These are phyloP conservation scores for Hipparchia semele DNA, from an alignment of 2,888 invertebrate genomes.

Conservation along the genomic window DNA sequence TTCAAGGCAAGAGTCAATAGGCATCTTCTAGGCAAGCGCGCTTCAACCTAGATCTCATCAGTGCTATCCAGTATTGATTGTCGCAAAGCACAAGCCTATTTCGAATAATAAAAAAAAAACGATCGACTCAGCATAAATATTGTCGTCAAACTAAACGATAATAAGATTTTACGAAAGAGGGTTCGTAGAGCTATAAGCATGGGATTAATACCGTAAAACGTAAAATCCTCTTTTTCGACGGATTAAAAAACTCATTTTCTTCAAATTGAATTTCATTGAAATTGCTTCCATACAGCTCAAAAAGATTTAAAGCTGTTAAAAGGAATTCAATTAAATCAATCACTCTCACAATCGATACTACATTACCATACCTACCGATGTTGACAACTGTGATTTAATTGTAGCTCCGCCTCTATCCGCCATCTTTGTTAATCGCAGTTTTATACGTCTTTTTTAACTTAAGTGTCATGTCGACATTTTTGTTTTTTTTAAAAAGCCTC, in stretches of 20 bases:
- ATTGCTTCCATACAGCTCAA: neutral
- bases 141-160: too few species aligned
- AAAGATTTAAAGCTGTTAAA: constrained; percentile 6
- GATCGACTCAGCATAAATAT: too few species aligned
- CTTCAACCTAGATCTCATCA: too few species aligned
- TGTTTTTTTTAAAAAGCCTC: too few species aligned
- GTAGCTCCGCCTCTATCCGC: too few species aligned
- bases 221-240: neutral
- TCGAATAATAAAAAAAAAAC: neutral
- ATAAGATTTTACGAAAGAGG: neutral
- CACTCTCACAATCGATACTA: neutral
- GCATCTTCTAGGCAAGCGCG: too few species aligned
- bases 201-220: neutral
- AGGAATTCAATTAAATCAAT: neutral
- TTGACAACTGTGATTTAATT: constrained; percentile 2
- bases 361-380: neutral
- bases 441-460: too few species aligned
- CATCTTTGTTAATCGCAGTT: too few species aligned
- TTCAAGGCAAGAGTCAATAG: too few species aligned
- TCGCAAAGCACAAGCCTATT: too few species aligned
- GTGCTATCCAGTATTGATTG: too few species aligned
- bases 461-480: too few species aligned
- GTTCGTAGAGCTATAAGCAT: neutral
- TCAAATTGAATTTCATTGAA: constrained; percentile 7
- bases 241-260: constrained; percentile 7